A percentile compares a stretch with the other conserved stretches of the same genome.
Conservation (phyloP, 2,113 vertebrate species). For the Bombycilla garrulus region DNA sequence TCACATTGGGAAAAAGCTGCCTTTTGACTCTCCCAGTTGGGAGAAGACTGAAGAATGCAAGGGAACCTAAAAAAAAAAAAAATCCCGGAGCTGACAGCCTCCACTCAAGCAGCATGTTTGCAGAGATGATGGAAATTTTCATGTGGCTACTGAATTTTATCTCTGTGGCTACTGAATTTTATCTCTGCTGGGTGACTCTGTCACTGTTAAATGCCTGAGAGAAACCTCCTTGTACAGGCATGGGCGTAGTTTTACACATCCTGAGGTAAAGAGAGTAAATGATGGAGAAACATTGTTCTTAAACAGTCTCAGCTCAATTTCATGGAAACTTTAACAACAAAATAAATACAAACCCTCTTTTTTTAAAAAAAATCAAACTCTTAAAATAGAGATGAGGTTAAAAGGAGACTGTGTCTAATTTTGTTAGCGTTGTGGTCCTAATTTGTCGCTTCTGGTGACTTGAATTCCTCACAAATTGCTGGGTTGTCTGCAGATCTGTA, state of each 20-base stretch:
- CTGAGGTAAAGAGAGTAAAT: not conserved
- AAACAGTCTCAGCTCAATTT: constrained; percentile 10
- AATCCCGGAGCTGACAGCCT: not conserved
- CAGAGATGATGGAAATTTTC: not conserved
- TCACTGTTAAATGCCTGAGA: not conserved
- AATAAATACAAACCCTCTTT: not conserved
- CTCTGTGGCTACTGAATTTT: not conserved
- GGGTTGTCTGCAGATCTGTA: constrained; percentile 68
- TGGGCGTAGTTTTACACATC: not conserved
- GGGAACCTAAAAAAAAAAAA: not conserved
- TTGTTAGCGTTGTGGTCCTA: constrained; percentile 53
- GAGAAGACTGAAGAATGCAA: not conserved
- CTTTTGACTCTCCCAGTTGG: not conserved
- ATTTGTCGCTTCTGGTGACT: constrained; percentile 66
- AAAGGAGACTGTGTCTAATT: constrained; percentile 58
- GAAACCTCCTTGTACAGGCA: not conserved
- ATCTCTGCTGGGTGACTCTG: not conserved
- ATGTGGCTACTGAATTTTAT: not conserved
- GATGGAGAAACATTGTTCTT: not conserved
- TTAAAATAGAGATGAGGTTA: constrained; percentile 57
- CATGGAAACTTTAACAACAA: constrained; percentile 30
- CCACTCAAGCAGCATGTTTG: not conserved
- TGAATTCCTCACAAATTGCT: constrained; percentile 71
- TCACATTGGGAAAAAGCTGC: not conserved
- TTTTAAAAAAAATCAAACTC: not conserved